Base-by-base conservation (phyloP, 30 jellyfish, hydroid and myxozoan species). In the Cassiopea andromeda region DNA sequence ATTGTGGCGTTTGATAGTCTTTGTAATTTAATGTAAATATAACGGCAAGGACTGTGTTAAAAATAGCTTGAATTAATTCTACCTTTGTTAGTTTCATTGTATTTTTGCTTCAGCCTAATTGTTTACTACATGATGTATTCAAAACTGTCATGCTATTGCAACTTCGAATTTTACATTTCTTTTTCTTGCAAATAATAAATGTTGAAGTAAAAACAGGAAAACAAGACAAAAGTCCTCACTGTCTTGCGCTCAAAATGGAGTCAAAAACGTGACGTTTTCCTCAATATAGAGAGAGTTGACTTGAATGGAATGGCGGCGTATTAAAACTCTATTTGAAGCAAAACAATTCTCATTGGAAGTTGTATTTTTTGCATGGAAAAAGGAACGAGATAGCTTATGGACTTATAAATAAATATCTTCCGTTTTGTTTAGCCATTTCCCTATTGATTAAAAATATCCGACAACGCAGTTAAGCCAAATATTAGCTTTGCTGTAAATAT, bases 391-490 rank as follows among this genome's bases (percentile, higher is more conserved):
- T 27, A 38, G 79, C 79, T 70, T 16, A 50, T 54, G 27, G 79
- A 27, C 15, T 14, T 70, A 70, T 18, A 70, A 70, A 12, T 70
- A 19, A 4, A n/a, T 38, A 12, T 70, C 79, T 70, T 70, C 27
- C 79, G 18, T 70, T 70, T 70, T 70, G 79, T 70, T 19, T 5
- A 14, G 16, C 38, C 79, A 15, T 70, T 70, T 70, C 79, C 79
- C 79, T 70, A 70, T 70, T 70, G 79, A 70, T 70, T 19, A 2
- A 70, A 43, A 70, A 70, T 70, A 70, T 70, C 79, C 79, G n/a
- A 54, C 49, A 3, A 8, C 38, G 12, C 79, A 70, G 79, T 2
- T 4, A 27, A 17, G 38, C 12, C 79, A 27, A 10, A 19, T 18
- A 4, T 5, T 8, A 70, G 7, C n/a, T 6, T 2, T 38, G 18